Base-by-base conservation (phyloP, 2,797 vertebrate species). In the Sebastes umbrosus region DNA sequence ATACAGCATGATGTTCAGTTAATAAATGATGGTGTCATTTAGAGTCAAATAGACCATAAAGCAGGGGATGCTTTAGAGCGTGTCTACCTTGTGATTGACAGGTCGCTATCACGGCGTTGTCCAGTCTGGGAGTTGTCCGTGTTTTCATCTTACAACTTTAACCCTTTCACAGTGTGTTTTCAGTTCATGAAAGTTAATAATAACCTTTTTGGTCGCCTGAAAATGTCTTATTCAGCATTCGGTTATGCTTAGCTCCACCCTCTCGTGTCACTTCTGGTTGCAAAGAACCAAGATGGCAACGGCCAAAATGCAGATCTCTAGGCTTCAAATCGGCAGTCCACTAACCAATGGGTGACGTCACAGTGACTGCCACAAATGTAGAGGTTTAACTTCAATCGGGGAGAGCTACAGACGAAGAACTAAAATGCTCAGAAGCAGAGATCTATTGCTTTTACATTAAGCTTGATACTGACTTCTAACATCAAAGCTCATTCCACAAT, bases 401-500 rank as follows among this genome's bases (percentile, higher is more conserved):
- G 11, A 39, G n/a, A n/a, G 31, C 69, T 13, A 1, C 63, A 60
- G 69, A 58, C 7, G 34, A 50, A 50, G 46, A 52, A 22, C 52
- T 10, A 20, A 60, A 69, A 57, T 52, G 22, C 22, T 59, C 5
- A 69, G 24, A 65, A 46, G 46, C 4, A 20, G 3, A 8, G 25
- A 29, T 68, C 11, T 58, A n/a, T 43, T 57, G 24, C 58, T n/a
- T 62, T 70, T 54, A 59, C 39, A 55, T 46, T 25, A 27, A 73
- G 31, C 20, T 54, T 18, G 13, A 68, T 63, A 6, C 73, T 32
- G 57, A 71, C 59, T 57, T 68, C 69, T 64, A 1, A 3, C 20
- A 65, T 75, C 55, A 59, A 62, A 73, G 57, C 60, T 75, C 20
- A 43, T 71, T 71, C 62, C 31, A 36, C 63, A 60, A 4, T 55